Evolutionary conservation across 1,140 invertebrate genomes (phyloP).

Genomic region (Lasioglossum albipes): DNA sequence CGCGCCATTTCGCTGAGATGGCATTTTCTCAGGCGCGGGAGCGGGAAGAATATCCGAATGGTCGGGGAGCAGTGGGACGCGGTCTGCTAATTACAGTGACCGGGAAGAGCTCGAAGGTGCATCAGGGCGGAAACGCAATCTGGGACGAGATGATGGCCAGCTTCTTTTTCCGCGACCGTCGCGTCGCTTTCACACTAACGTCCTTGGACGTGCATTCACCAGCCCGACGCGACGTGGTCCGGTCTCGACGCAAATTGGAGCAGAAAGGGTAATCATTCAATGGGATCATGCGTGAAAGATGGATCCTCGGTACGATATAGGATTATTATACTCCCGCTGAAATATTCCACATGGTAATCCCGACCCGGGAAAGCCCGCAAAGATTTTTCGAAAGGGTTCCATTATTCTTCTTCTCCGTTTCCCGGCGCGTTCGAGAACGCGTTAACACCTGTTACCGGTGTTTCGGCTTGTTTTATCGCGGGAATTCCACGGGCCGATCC

Average conservation of each 20-base stretch:
- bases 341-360: constrained; percentile 12
- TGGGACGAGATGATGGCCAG: constrained; percentile 45
- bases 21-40: neutral
- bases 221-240: neutral
- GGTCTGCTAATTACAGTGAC: constrained; percentile 48
- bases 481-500: constrained; percentile 33
- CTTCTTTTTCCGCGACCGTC: constrained; percentile 33
- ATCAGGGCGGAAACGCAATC: constrained; percentile 47
- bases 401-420: neutral
- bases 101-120: constrained; percentile 32
- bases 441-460: constrained; percentile 45
- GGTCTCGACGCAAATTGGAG: constrained; percentile 17
- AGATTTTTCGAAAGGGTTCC: neutral
- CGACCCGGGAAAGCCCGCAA: neutral
- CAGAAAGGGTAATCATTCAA: constrained; percentile 34
- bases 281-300: neutral
- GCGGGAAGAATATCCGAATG: neutral
- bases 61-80: neutral
- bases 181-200: neutral
- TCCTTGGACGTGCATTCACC: constrained; percentile 28
- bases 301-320: neutral
- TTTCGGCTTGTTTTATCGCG: constrained; percentile 43
- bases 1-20: constrained; percentile 10
- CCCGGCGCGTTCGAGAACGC: constrained; percentile 10
- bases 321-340: neutral